Percentiles rank a stretch among this genome's conserved stretches.
These are phyloP conservation scores for Phymatocera aterrima DNA, from an alignment of 2,888 invertebrate genomes.

Conservation along the genomic window DNA sequence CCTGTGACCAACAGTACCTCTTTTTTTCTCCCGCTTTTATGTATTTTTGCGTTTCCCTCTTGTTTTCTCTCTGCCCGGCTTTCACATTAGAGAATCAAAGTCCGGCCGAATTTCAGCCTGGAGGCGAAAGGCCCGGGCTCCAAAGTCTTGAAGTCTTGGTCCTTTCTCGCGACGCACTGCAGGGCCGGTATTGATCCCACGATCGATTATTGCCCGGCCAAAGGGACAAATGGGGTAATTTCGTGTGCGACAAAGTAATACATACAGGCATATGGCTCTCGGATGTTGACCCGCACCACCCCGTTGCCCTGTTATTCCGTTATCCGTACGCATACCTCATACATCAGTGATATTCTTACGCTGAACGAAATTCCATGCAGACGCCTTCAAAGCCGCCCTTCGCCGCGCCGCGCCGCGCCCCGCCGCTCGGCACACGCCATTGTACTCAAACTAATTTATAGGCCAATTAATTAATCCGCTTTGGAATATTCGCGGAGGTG, in stretches of 20 bases:
- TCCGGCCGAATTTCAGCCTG: neutral
- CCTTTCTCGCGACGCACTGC: neutral
- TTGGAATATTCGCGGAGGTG: constrained; percentile 51
- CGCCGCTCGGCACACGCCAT: constrained; percentile 57
- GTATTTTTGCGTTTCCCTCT: neutral
- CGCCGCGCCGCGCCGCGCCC: no score
- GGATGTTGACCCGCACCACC: constrained; percentile 19
- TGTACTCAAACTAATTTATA: constrained; percentile 71
- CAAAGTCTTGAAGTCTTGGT: neutral
- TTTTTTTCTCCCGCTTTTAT: neutral
- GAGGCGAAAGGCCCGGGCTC: neutral
- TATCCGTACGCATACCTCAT: constrained; percentile 66
- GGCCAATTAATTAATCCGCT: constrained; percentile 71
- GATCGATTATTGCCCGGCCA: neutral
- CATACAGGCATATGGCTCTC: constrained; percentile 3
- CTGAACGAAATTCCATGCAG: constrained; percentile 50
- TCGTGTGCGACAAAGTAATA: neutral
- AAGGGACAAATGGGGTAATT: neutral
- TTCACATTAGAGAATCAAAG: constrained; percentile 1
- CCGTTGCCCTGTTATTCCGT: no score
- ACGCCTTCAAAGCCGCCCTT: no score
- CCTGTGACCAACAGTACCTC: neutral
- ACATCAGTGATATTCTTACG: constrained; percentile 70
- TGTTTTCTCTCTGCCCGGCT: neutral
- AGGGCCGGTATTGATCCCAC: constrained; percentile 16